These are phyloP conservation scores for Cheilosia soror DNA, from an alignment of 2,888 invertebrate species.

Conservation along the genomic window DNA sequence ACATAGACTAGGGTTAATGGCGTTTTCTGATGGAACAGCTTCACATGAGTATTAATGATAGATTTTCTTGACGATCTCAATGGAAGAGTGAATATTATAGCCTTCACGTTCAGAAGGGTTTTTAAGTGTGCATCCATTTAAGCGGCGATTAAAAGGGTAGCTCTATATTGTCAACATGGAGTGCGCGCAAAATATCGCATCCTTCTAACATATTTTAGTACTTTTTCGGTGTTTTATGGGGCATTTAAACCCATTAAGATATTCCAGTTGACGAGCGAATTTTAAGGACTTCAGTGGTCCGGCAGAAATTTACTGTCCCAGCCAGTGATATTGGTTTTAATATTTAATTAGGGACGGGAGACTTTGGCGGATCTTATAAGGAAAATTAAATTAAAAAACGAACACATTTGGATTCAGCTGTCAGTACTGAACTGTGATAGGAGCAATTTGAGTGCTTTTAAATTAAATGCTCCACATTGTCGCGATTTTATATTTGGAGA, in stretches of 20 bases:
- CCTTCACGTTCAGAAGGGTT: neutral
- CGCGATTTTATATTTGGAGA: too few relatives aligned
- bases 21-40: conserved; percentile 3
- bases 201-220: neutral
- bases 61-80: conserved; percentile 13
- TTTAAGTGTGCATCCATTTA: conserved; percentile 1
- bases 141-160: neutral
- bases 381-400: too few relatives aligned
- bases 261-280: conserved; percentile 2
- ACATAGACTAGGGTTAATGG: neutral
- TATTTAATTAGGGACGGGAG: too few relatives aligned
- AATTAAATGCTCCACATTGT: too few relatives aligned
- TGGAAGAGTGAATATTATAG: conserved; percentile 2
- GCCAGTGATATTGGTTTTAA: too few relatives aligned
- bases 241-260: conserved; percentile 12
- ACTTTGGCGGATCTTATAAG: too few relatives aligned
- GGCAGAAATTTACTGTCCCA: neutral
- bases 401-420: too few relatives aligned
- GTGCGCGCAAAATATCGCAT: neutral
- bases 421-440: too few relatives aligned
- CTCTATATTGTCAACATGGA: neutral
- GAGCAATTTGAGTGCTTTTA: too few relatives aligned
- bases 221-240: conserved; percentile 1
- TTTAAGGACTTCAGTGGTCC: neutral
- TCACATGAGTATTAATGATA: neutral